phyloP scores from a whole-genome alignment of 2,888 invertebrate genomes.

The Acanthacorydalis orientalis region DNA sequence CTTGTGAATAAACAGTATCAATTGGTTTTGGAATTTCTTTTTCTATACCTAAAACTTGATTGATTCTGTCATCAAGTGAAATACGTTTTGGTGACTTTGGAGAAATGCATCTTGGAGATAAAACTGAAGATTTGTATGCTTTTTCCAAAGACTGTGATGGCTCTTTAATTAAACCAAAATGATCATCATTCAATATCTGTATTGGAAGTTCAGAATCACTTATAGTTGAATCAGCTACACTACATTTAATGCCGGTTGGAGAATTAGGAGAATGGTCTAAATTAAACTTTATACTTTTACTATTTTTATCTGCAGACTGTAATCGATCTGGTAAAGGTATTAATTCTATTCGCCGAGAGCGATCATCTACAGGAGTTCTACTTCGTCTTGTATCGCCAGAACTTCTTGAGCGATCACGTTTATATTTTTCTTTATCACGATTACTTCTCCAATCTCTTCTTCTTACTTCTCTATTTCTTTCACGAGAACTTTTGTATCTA shows the following conservation, averaged over 20 bases:
- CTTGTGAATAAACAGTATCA: constrained; percentile 8
- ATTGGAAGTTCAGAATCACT: constrained; percentile 29
- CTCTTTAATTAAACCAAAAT: background rate
- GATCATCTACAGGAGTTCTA: background rate
- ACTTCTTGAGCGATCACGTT: constrained; percentile 2
- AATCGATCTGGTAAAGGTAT: background rate
- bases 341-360: constrained; percentile 1
- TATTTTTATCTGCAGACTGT: background rate
- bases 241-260: constrained; percentile 24
- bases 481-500: too few species aligned
- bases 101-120: background rate
- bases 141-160: background rate
- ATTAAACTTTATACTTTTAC: constrained; percentile 6
- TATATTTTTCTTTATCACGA: constrained; percentile 6
- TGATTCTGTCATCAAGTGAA: constrained; percentile 41
- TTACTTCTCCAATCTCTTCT: background rate
- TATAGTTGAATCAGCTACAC: constrained; percentile 35
- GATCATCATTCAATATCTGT: constrained; percentile 15
- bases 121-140: background rate
- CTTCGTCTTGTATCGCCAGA: constrained; percentile 1
- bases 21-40: constrained; percentile 16
- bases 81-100: constrained; percentile 34
- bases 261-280: constrained; percentile 16
- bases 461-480: background rate
- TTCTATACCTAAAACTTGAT: constrained; percentile 37